Percentiles rank a stretch among this genome's conserved stretches.
Evolutionary conservation across 2,888 invertebrate genomes (phyloP).

Genomic region (Dysmachus trigonus): DNA sequence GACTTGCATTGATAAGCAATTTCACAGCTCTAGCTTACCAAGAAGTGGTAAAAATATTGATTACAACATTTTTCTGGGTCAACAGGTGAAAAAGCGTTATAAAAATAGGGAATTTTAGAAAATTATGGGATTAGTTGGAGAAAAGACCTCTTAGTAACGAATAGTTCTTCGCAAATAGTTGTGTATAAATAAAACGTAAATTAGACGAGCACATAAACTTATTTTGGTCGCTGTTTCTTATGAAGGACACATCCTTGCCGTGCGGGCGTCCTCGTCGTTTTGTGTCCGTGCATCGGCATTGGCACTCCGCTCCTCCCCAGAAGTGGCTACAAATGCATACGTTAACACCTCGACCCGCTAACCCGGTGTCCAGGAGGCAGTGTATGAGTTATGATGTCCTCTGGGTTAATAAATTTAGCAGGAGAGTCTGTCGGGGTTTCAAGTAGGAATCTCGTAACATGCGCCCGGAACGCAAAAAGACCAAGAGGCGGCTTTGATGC

Average conservation of each 20-base stretch:
- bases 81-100: too few species aligned
- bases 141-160: too few species aligned
- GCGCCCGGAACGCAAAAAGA: conserved; percentile 28
- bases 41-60: too few species aligned
- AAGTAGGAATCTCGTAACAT: conserved; percentile 33
- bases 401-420: conserved; percentile 61
- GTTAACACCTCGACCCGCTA: conserved; percentile 45
- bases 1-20: too few species aligned
- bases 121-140: too few species aligned
- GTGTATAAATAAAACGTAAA: too few species aligned
- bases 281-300: not conserved
- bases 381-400: conserved; percentile 63
- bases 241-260: not conserved
- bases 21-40: too few species aligned
- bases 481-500: not conserved
- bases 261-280: not conserved
- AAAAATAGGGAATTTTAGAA: too few species aligned
- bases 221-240: not conserved
- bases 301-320: not conserved
- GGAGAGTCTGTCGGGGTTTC: conserved; percentile 21
- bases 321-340: conserved; percentile 37
- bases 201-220: not conserved
- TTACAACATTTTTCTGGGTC: too few species aligned
- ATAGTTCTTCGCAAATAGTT: too few species aligned
- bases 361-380: conserved; percentile 47